Conservation (phyloP, 2,797 vertebrate species). For the Pyrrhura leucotis region DNA sequence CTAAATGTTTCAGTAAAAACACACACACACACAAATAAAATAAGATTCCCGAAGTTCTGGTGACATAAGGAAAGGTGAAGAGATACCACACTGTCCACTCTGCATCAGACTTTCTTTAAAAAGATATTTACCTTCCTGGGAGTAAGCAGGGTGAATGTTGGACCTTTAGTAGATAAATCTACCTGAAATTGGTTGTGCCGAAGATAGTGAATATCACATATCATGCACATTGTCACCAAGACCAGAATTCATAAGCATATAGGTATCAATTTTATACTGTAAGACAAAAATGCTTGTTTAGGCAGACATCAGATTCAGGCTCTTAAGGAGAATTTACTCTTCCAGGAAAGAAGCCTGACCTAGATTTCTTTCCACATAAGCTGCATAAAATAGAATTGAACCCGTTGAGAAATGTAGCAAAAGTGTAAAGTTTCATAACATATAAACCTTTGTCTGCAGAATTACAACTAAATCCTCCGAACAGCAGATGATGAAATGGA, state of each 20-base stretch:
- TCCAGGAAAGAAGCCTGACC: not conserved
- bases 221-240: not conserved
- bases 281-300: not conserved
- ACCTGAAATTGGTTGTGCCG: not conserved
- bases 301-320: not conserved
- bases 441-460: not conserved
- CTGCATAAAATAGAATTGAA: slow-evolving; percentile 4
- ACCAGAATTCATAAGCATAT: not conserved
- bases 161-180: not conserved
- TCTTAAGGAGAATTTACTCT: not conserved
- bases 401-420: not conserved
- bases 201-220: not conserved
- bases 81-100: not conserved
- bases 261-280: not conserved
- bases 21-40: not conserved
- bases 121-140: not conserved
- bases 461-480: not conserved
- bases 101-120: not conserved
- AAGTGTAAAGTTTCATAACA: not conserved
- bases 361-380: slow-evolving; percentile 7
- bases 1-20: not conserved
- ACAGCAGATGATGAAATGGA: not conserved
- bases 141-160: not conserved
- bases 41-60: not conserved
- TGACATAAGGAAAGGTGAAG: not conserved